A percentile compares a stretch with the other conserved stretches of the same genome.
phyloP scores from a whole-genome alignment of 1,140 invertebrate species.

The Caenorhabditis briggsae region DNA sequence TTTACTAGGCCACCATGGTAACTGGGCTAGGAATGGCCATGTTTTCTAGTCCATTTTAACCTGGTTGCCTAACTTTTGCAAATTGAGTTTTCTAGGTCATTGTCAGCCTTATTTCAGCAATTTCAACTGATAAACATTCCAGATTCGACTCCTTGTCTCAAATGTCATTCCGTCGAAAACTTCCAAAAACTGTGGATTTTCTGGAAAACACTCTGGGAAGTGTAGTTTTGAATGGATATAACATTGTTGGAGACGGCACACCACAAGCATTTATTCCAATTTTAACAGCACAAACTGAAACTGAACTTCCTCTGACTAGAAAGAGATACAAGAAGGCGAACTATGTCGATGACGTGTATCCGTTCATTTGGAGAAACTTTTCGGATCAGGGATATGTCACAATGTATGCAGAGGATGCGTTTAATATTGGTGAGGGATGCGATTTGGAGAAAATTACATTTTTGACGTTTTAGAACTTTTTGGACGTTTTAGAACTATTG shows the following conservation, averaged over 20 bases:
- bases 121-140: slow-evolving; percentile 87
- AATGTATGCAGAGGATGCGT: slow-evolving; percentile 89
- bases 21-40: too few species aligned
- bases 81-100: too few species aligned
- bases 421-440: slow-evolving; percentile 82
- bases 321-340: slow-evolving; percentile 84
- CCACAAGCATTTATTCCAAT: slow-evolving; percentile 92
- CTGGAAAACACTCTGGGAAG: slow-evolving; percentile 84
- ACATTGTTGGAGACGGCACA: slow-evolving; percentile 90
- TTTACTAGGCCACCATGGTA: too few species aligned
- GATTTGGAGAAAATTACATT: neutral
- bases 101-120: too few species aligned
- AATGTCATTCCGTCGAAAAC: slow-evolving; percentile 87
- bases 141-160: slow-evolving; percentile 91
- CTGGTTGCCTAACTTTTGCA: too few species aligned
- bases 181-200: slow-evolving; percentile 87
- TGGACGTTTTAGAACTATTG: neutral
- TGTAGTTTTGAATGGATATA: slow-evolving; percentile 78
- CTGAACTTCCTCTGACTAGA: slow-evolving; percentile 86
- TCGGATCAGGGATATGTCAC: slow-evolving; percentile 83
- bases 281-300: slow-evolving; percentile 87
- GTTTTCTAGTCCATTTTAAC: too few species aligned
- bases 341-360: slow-evolving; percentile 84
- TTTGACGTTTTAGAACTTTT: neutral
- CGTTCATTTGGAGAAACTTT: slow-evolving; percentile 83